Evolutionary conservation across 2,888 invertebrate genomes (phyloP).

Genomic region (Chirona hameri): DNA sequence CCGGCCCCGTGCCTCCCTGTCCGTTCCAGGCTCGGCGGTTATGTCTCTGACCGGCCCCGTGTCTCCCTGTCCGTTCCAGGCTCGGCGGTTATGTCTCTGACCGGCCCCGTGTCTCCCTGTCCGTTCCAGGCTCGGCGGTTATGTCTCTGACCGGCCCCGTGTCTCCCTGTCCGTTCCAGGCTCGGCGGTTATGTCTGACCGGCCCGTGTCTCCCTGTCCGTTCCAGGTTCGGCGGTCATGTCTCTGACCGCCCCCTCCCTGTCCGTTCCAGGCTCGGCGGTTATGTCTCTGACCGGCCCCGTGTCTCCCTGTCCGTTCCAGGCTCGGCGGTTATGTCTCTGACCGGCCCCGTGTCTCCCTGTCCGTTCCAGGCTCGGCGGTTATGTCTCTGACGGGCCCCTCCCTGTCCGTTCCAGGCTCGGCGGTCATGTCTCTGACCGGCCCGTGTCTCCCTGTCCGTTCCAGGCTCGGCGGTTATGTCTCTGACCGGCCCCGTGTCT

Average conservation of each 20-base stretch:
- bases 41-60: conserved; percentile 93
- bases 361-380: conserved; percentile 68
- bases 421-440: conserved; percentile 89
- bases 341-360: too few relatives aligned
- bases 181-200: conserved; percentile 88
- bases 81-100: conserved; percentile 88
- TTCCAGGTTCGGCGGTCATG: conserved; percentile 78
- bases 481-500: conserved; percentile 94
- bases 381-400: conserved; percentile 88
- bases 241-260: conserved; percentile 94
- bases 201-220: too few relatives aligned
- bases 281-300: conserved; percentile 92
- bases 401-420: conserved; percentile 62
- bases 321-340: conserved; percentile 91
- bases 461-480: conserved; percentile 82
- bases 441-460: too few relatives aligned
- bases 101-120: too few relatives aligned
- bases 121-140: conserved; percentile 72
- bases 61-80: conserved; percentile 56
- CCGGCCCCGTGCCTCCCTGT: too few relatives aligned
- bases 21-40: conserved; percentile 72
- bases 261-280: conserved; percentile 68
- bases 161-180: conserved; percentile 56
- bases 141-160: conserved; percentile 93
- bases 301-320: conserved; percentile 41